Base-by-base conservation (phyloP, 2,888 invertebrate species). In the Tenthredo scrophulariae region DNA sequence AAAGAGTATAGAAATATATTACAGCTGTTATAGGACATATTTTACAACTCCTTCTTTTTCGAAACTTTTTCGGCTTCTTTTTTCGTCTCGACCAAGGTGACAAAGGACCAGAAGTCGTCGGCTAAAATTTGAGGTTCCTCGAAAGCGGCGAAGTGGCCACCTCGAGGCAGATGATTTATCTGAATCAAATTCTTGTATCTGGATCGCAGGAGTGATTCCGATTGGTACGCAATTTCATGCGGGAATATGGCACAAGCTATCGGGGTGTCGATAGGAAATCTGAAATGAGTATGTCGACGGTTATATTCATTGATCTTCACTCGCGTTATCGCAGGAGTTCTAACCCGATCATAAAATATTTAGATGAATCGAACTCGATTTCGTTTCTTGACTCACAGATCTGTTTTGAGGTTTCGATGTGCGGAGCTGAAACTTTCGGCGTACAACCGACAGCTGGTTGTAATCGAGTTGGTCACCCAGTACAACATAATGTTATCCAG, bases 101-200 rank as follows among this genome's bases (percentile, higher is more conserved):
- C 83, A 29, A 83, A 83, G 33, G 65, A 46, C 83, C 83, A 83
- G 18, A 83, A 18, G 62, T 83, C 83, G 7, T 83, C 29, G n/a
- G 67, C 67, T 22, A 83, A 50, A 50, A 83, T 33, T 62, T 58
- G 37, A 29, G 70, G 43, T 18, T 95, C 94, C 92, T 98, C 97
- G 85, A 98, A 94, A 0, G 98, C 97, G 0, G 97, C 96, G 92
- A 98, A 99, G 92, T 98, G 98, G 0, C 98, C 98, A 0, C 97
- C 98, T 3, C 95, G 94, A 0, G 95, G 94, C 50, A 96, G 94
- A 70, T 96, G 94, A 0, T 95, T 96, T 89, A 95, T 95, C 77
- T 96, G 96, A 5, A 97, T 93, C 77, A 98, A 93, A 92, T 97
- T 97, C 18, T 90, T 92, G 91, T 94, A 97, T 88, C 95, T 96